Base-by-base conservation (phyloP, 2,888 invertebrate species). In the Heliconius ismenius region DNA sequence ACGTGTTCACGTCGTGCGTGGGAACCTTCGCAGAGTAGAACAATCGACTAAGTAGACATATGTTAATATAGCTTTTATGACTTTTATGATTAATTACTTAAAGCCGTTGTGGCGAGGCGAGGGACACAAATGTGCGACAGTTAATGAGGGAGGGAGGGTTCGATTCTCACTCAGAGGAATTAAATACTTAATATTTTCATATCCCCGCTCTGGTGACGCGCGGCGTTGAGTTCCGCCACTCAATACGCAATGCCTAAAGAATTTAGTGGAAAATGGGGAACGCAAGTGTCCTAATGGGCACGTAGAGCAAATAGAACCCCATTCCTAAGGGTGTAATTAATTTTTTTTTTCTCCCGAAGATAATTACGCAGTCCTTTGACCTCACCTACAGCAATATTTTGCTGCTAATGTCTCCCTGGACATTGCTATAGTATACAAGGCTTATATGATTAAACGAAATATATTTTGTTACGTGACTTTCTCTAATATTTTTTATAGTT, bases 371-470 rank as follows among this genome's bases (percentile, higher is more conserved):
- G 62, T 60, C 36, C 11, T 18, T 72, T 39, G 60, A 72, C 72
- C 58, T 73, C 28, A 36, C 36, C 32, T 39, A 26, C 54, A 69
- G 24, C 60, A 32, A 72, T 72, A 72, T 62, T 62, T 73, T 43
- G 62, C 32, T n/a, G 73, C 36, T 60, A 62, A 39, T n/a, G 36
- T 39, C 62, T 62, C 26, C 62, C 24, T 39, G n/a, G 36, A 26
- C 39, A 26, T 13, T 21, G 36, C 39, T 67, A 2, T 65, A 43
- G 15, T 15, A 43, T 24, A 67, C 39, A 15, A 39, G 24, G 24
- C 24, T 39, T 39, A 26, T 36, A n/a, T 65, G 24, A 67, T 15
- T 13, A 36, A n/a, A n/a, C 7, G 39, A 39, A 39, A 43, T 36
- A 36, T 32, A 65, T n/a, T n/a, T 65, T 3, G 58, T 58, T n/a